phyloP scores from a whole-genome alignment of 2,797 vertebrate genomes.

The Tragopan temminckii region DNA sequence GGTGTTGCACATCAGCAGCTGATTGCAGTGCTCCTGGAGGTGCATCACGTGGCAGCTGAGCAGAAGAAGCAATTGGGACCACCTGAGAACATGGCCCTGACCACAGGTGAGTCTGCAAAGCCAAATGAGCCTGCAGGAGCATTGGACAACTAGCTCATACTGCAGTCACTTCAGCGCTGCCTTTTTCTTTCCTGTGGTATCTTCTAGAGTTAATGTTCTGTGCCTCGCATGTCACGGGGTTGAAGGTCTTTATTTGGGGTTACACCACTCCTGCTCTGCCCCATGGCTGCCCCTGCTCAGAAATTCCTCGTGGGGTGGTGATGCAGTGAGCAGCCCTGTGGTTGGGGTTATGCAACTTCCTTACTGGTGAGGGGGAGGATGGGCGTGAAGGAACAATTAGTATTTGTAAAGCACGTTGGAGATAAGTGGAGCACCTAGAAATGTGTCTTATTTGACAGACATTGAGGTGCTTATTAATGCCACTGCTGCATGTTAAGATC shows the following conservation, averaged over 20 bases:
- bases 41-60: neutral
- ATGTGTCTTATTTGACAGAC: neutral
- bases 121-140: neutral
- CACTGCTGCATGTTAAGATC: neutral
- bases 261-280: rapidly evolving
- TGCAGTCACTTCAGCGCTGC: neutral
- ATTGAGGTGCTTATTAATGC: neutral
- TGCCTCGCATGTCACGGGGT: rapidly evolving
- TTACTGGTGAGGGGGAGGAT: neutral
- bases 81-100: neutral
- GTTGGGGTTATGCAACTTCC: neutral
- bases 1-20: rapidly evolving
- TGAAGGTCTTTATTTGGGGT: neutral
- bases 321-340: rapidly evolving
- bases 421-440: neutral
- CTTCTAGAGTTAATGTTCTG: neutral
- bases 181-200: neutral
- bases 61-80: neutral
- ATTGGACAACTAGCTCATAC: neutral
- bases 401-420: neutral
- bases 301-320: rapidly evolving
- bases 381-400: neutral
- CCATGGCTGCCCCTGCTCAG: neutral
- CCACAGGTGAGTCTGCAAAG: neutral
- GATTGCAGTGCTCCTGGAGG: neutral